Evolutionary conservation across 2,797 vertebrate species (phyloP).

Genomic region (Rhinichthys osculus): DNA sequence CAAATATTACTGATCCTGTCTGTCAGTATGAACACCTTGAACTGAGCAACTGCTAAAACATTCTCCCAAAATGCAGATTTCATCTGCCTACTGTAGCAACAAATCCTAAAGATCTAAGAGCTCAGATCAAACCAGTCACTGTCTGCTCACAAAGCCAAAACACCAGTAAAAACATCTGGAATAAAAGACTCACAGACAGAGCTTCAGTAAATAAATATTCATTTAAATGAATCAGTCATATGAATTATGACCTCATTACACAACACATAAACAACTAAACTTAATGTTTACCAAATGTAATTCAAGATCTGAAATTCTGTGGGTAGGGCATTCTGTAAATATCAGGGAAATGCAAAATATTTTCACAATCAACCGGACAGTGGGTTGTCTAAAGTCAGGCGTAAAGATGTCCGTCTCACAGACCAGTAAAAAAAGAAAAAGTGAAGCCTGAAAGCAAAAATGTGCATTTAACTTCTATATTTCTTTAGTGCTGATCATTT

Average conservation of each 20-base stretch:
- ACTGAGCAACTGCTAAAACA: neutral
- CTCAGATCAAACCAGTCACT: constrained; percentile 13
- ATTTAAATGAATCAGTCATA: constrained; percentile 3
- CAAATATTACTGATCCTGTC: no score
- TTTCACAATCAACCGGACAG: neutral
- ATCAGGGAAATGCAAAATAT: neutral
- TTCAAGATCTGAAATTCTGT: constrained; percentile 1
- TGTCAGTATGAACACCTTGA: neutral
- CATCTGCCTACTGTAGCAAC: neutral
- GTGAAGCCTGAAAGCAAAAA: neutral
- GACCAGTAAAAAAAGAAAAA: neutral
- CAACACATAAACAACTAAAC: neutral
- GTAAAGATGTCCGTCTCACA: neutral
- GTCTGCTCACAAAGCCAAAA: constrained; percentile 9
- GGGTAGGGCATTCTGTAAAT: neutral
- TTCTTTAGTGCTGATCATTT: neutral
- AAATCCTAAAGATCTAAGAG: neutral
- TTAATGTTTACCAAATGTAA: neutral
- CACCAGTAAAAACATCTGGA: constrained; percentile 36
- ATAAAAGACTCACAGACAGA: neutral
- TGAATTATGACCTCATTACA: constrained; percentile 11
- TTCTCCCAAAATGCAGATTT: neutral
- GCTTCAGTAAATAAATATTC: constrained; percentile 7
- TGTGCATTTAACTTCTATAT: neutral
- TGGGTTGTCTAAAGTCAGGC: neutral